phyloP scores from a whole-genome alignment of 2,888 invertebrate genomes.

The Buathra laborator region DNA sequence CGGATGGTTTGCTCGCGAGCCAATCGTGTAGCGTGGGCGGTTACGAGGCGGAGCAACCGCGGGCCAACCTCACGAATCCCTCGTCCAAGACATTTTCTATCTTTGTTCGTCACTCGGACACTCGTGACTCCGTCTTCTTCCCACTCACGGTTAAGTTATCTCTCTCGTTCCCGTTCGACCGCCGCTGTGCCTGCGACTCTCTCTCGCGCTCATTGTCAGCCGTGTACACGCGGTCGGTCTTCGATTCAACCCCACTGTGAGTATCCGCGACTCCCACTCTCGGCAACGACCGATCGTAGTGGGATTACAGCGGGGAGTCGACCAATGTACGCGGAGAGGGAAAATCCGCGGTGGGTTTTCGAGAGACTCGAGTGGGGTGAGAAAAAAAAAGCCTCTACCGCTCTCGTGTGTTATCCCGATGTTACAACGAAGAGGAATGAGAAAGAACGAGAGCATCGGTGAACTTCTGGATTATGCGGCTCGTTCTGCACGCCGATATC shows the following conservation, averaged over 20 bases:
- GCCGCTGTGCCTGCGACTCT: neutral
- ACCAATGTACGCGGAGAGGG: conserved; percentile 15
- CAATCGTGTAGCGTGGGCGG: conserved; percentile 83
- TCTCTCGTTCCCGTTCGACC: conserved; percentile 32
- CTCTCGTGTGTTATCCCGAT: conserved; percentile 17
- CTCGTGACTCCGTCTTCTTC: conserved; percentile 38
- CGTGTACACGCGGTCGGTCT: conserved; percentile 23
- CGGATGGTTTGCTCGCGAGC: conserved; percentile 79
- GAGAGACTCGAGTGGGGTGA: conserved; percentile 12
- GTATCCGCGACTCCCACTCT: conserved; percentile 67
- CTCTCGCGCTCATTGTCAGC: conserved; percentile 32
- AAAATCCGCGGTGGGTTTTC: conserved; percentile 4
- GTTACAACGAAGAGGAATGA: conserved; percentile 9
- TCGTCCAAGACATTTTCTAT: neutral
- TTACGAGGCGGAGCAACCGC: conserved; percentile 80
- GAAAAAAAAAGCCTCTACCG: neutral
- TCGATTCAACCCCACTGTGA: conserved; percentile 30
- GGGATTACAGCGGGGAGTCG: conserved; percentile 1
- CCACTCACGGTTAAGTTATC: neutral
- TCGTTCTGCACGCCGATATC: neutral
- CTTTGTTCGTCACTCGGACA: conserved; percentile 46
- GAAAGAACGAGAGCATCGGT: conserved; percentile 46
- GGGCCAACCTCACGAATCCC: conserved; percentile 67
- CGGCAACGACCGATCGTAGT: conserved; percentile 41
- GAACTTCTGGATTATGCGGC: conserved; percentile 29